phyloP scores from a whole-genome alignment of 2,797 vertebrate species.

The Thaleichthys pacificus region DNA sequence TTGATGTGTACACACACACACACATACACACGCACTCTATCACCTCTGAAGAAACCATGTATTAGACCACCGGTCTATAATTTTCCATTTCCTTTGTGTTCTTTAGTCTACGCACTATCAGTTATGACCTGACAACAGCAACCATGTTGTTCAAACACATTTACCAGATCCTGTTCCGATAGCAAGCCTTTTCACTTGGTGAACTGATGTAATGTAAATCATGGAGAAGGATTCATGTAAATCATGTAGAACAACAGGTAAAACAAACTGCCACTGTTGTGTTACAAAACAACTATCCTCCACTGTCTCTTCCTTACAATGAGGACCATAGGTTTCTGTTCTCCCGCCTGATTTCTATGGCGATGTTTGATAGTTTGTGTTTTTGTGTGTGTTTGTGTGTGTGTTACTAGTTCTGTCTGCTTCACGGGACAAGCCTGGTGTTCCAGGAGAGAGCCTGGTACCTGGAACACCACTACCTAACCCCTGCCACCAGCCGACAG shows the following conservation, averaged over 20 bases:
- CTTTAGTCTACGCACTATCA: constrained; percentile 34
- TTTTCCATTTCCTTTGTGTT: constrained; percentile 71
- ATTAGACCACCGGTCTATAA: constrained; percentile 58
- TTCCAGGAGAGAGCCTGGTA: constrained; percentile 71
- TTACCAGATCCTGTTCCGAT: constrained; percentile 51
- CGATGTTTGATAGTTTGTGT: not conserved
- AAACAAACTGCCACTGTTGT: no score
- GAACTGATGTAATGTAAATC: no score
- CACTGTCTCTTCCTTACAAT: not conserved
- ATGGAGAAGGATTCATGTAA: not conserved
- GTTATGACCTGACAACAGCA: constrained; percentile 5
- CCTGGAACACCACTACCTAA: constrained; percentile 68
- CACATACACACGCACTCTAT: not conserved
- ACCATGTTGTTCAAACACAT: constrained; percentile 37
- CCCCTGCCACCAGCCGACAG: constrained; percentile 40
- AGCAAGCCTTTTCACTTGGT: constrained; percentile 13
- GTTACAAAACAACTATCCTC: no score
- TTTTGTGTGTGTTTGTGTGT: not conserved
- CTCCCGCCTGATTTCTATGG: not conserved
- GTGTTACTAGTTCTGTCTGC: constrained; percentile 61
- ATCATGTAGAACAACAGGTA: not conserved
- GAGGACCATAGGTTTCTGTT: not conserved
- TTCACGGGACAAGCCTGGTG: constrained; percentile 67
- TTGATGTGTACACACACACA: not conserved
- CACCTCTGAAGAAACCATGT: constrained; percentile 47